phyloP scores from a whole-genome alignment of 2,113 vertebrate species.

The Paradoxurus hermaphroditus region DNA sequence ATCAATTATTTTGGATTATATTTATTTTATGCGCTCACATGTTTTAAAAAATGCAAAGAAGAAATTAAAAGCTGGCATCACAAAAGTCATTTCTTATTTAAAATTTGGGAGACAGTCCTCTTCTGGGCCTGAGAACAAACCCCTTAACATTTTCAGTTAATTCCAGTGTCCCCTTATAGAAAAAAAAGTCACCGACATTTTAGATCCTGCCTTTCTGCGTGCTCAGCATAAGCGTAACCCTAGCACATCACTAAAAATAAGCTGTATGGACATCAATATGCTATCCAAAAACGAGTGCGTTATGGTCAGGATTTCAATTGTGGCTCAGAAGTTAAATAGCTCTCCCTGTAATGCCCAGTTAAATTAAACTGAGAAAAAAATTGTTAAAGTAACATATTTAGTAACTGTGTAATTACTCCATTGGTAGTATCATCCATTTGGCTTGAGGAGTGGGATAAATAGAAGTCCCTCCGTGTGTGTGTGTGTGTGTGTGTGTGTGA shows the following conservation, averaged over 20 bases:
- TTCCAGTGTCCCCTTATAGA: not conserved
- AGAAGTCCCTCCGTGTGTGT: not conserved
- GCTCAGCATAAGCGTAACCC: not conserved
- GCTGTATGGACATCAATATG: not conserved
- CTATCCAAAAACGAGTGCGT: not conserved
- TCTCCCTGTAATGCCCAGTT: not conserved
- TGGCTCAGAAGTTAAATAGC: not conserved
- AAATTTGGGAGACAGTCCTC: not conserved
- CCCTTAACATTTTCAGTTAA: not conserved
- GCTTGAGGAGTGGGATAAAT: not conserved
- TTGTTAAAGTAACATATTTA: not conserved
- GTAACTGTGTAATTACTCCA: not conserved
- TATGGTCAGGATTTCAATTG: not conserved
- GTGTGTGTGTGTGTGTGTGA: too few species aligned
- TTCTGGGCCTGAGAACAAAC: not conserved
- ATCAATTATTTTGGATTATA: not conserved
- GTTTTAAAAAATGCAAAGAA: not conserved
- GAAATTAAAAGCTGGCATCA: not conserved
- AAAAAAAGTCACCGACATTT: not conserved
- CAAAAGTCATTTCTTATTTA: constrained; percentile 27
- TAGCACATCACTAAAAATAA: constrained; percentile 28
- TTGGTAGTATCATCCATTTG: not conserved
- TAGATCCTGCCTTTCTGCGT: not conserved
- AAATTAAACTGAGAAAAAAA: not conserved
- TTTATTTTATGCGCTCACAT: not conserved